phyloP scores from a whole-genome alignment of 2,113 vertebrate species.

The Octodon degus region DNA sequence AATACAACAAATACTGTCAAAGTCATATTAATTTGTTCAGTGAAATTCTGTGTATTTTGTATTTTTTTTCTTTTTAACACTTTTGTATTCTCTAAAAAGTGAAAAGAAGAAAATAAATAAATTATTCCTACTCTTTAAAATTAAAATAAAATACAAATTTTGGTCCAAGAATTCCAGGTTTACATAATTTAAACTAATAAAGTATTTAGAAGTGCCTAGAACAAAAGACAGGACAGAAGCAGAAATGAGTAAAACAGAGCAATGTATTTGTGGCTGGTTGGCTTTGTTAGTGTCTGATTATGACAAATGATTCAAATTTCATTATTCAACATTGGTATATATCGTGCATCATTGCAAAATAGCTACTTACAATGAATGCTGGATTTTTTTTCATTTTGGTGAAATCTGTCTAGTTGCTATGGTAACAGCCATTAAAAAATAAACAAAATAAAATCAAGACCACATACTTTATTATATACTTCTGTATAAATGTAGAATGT shows the following conservation, averaged over 20 bases:
- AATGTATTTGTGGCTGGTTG: neutral
- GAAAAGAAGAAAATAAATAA: too few relatives aligned
- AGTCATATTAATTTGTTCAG: too few relatives aligned
- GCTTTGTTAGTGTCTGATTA: slow-evolving; percentile 16
- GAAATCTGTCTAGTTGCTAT: slow-evolving; percentile 54
- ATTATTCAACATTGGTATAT: neutral
- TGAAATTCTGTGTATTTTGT: too few relatives aligned
- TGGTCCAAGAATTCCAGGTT: neutral
- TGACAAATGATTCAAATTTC: slow-evolving; percentile 59
- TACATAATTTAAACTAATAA: slow-evolving; percentile 44
- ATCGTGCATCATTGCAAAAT: slow-evolving; percentile 8
- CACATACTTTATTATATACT: neutral
- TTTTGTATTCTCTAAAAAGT: too few relatives aligned
- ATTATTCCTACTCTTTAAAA: too few relatives aligned
- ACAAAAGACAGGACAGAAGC: neutral
- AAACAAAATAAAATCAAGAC: slow-evolving; percentile 63
- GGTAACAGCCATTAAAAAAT: slow-evolving; percentile 56
- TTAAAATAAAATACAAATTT: neutral
- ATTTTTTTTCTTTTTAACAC: too few relatives aligned
- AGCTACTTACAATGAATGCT: slow-evolving; percentile 30
- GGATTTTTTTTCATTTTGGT: slow-evolving; percentile 48
- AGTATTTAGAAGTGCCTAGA: neutral
- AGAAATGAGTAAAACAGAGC: slow-evolving; percentile 26
- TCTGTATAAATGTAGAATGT: neutral
- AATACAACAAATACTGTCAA: too few relatives aligned